phyloP scores from a whole-genome alignment of 2,888 invertebrate species.

The Scaptomyza tumidula region DNA sequence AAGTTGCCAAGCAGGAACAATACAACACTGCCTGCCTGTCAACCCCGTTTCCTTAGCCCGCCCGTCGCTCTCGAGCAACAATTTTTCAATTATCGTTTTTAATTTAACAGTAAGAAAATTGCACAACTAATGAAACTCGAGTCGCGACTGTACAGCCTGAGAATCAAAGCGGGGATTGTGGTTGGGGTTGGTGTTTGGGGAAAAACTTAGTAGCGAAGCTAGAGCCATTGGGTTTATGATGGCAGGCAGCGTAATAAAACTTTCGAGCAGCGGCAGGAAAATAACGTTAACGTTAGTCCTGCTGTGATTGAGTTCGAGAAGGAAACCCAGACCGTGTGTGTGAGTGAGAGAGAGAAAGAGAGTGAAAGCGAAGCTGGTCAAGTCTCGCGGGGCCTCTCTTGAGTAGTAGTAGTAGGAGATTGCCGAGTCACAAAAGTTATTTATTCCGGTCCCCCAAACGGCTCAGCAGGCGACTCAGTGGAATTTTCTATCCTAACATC shows the following conservation, averaged over 20 bases:
- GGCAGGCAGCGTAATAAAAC: conserved; percentile 61
- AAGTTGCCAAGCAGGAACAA: conserved; percentile 28
- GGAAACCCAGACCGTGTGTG: no score
- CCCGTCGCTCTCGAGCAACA: conserved; percentile 37
- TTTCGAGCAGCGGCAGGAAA: conserved; percentile 59
- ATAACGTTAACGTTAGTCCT: conserved; percentile 70
- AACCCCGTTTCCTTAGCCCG: background rate
- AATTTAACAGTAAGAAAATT: conserved; percentile 77
- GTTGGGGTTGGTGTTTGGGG: background rate
- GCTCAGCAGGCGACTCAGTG: conserved; percentile 50
- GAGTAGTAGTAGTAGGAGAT: conserved; percentile 5
- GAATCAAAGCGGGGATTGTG: no score
- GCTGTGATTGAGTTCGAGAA: conserved; percentile 71
- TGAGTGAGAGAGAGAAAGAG: background rate
- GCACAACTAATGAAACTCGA: conserved; percentile 76
- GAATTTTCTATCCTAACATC: conserved; percentile 11
- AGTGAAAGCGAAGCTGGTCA: conserved; percentile 54
- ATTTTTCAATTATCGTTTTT: conserved; percentile 81
- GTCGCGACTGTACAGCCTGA: conserved; percentile 28
- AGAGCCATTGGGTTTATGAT: conserved; percentile 35
- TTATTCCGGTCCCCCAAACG: conserved; percentile 42
- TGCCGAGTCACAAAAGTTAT: conserved; percentile 54
- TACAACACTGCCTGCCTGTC: background rate
- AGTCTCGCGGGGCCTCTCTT: conserved; percentile 61
- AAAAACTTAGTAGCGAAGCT: conserved; percentile 13